Evolutionary conservation across 2,113 vertebrate genomes (phyloP).

Genomic region (Astatotilapia flaviijosephi): DNA sequence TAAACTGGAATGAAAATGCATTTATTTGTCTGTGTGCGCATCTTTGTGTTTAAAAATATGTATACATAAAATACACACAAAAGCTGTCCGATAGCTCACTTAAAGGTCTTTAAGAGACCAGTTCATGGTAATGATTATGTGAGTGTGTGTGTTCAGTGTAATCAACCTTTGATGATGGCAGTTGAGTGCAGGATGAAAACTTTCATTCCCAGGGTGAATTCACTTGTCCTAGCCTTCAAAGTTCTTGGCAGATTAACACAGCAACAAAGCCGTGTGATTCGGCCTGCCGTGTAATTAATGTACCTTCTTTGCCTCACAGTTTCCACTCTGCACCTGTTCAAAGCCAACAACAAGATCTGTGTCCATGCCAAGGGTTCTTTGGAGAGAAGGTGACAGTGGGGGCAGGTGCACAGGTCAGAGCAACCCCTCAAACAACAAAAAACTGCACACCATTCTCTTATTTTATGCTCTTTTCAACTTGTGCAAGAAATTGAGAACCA

Average conservation of each 20-base stretch:
- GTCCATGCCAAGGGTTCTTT: constrained; percentile 20
- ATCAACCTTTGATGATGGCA: not conserved
- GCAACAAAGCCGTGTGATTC: constrained; percentile 49
- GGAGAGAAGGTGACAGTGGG: constrained; percentile 28
- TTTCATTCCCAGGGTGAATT: constrained; percentile 17
- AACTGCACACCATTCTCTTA: constrained; percentile 9
- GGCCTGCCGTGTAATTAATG: constrained; percentile 64
- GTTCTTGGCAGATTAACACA: constrained; percentile 67
- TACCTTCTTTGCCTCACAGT: constrained; percentile 44
- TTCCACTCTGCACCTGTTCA: constrained; percentile 68
- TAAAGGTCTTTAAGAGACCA: not conserved
- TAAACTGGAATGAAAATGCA: not conserved
- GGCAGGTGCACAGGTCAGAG: constrained; percentile 29
- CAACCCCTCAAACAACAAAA: not conserved
- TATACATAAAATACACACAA: not conserved
- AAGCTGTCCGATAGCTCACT: not conserved
- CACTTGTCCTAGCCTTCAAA: constrained; percentile 60
- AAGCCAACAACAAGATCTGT: constrained; percentile 37
- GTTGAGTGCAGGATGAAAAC: not conserved
- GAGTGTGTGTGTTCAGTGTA: not conserved
- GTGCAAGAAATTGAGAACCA: constrained; percentile 22
- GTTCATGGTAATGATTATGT: not conserved
- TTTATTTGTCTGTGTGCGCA: fast-evolving
- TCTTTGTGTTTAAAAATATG: not conserved
- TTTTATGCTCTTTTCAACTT: constrained; percentile 24